These are phyloP conservation scores for Torymus tubicola DNA, from an alignment of 2,888 invertebrate genomes.

Conservation along the genomic window DNA sequence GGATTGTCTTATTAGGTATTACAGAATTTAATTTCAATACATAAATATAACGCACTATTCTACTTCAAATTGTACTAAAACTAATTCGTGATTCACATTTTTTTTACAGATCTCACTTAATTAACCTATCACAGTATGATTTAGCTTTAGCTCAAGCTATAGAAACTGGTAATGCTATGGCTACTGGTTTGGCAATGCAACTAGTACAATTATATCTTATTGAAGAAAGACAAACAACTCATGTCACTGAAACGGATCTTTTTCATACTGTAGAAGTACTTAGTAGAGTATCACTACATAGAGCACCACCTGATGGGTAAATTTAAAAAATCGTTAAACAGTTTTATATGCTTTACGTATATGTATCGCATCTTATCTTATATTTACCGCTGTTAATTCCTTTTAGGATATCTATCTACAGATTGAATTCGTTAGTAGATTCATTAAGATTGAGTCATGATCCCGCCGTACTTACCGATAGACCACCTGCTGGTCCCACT, in stretches of 20 bases:
- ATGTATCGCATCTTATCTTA: no score
- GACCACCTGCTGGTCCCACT: constrained; percentile 87
- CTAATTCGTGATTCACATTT: neutral
- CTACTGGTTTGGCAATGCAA: constrained; percentile 93
- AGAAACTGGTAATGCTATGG: constrained; percentile 90
- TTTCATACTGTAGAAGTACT: constrained; percentile 92
- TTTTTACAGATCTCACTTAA: constrained; percentile 77
- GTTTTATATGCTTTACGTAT: neutral
- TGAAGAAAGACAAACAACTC: constrained; percentile 87
- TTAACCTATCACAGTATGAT: constrained; percentile 85
- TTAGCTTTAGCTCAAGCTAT: constrained; percentile 88
- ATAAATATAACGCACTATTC: no score
- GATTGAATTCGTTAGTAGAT: constrained; percentile 87
- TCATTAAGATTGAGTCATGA: constrained; percentile 87
- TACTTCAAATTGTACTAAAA: no score
- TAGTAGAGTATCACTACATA: constrained; percentile 85
- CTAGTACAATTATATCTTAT: constrained; percentile 91
- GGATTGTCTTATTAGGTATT: constrained; percentile 85
- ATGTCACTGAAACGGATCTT: constrained; percentile 90
- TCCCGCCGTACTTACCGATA: constrained; percentile 85
- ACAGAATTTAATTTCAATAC: no score
- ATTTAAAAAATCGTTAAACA: constrained; percentile 55
- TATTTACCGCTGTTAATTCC: no score
- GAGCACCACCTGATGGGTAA: constrained; percentile 88
- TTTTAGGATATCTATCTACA: constrained; percentile 70